Evolutionary conservation across 1,140 invertebrate genomes (phyloP), one percentile per base, ranked within the genome.

Genomic region (Drosophila lowei): DNA sequence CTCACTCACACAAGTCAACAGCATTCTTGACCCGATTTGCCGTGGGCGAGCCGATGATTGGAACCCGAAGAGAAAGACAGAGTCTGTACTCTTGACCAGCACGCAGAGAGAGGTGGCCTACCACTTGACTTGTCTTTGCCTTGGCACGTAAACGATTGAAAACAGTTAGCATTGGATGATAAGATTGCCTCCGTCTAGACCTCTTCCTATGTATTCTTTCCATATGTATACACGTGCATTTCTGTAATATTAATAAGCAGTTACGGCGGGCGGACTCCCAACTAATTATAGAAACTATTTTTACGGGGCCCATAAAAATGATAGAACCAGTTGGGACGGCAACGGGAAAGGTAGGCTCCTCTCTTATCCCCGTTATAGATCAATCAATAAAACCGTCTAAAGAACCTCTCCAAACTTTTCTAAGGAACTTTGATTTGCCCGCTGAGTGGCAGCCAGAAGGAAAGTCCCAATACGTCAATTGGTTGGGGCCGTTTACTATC

Each of bases 21-120:
- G 52, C 63, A 80, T 63, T 67, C 79, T 81, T 81, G 78, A 81
- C 78, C 78, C 79, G 68, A 72, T 81, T 80, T n/a, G 15, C 2
- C 34, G 30, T 34, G 30, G 30, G 30, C 30, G 9, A 34, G 30
- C 30, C 30, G 30, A 34, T 11, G 9, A 34, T 34, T 30, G 63
- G n/a, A 46, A 41, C 15, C 15, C 23, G 25, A 44, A 23, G 64
- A 49, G 49, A 53, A 54, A 11, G 18, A 30, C 47, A 38, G 55
- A 70, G 11, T 13, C 59, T 63, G 53, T 34, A 43, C 47, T 65
- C 72, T 71, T 71, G 68, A 47, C 76, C 63, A 67, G 44, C 38
- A 34, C 6, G 18, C 15, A 6, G 4, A 38, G 15, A 64, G 38
- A 11, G 23, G 23, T 34, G 30, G 30, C 30, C 30, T 34, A 34